Evolutionary conservation across 92 coral and sea anemone species (phyloP), one percentile per base, ranked within the genome.

Genomic region (Desmophyllum pertusum): DNA sequence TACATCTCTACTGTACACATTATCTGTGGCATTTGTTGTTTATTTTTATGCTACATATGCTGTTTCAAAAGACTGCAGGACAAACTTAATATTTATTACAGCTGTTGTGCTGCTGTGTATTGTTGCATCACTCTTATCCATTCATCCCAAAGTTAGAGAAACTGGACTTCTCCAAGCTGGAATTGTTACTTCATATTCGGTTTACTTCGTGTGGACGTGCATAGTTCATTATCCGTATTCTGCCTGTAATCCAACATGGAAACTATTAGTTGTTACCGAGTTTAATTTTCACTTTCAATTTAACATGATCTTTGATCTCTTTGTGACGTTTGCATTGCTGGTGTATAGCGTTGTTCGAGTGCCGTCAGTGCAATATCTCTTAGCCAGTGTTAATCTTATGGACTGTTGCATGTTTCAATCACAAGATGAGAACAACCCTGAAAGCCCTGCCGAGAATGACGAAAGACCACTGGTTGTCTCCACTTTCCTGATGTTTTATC

Each of bases 81-180:
- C 90, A 15, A 91, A 94, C 66, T 48, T 89, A 31, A 77, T 87
- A 70, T 94, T 94, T 73, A 65, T 94, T 25, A 80, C 87, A 55
- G 67, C 85, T 1, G 77, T 88, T 19, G 74, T 93, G 30, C 41
- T 87, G 21, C 87, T 94, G 29, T 91, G 95, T 80, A 37, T 87
- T 14, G 25, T 70, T 43, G 91, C 92, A 41, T 84, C 92, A n/a
- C 76, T 92, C 14, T 75, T 91, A 39, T 94, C 95, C 37, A 76
- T 92, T 30, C 98, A 94, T 74, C 95, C 98, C 31, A 84, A 53
- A 42, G 84, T 94, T 14, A 55, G 90, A 37, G 93, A 94, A 62
- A 89, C 98, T 69, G 98, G 98, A 30, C 74, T 92, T 0, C 82
- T 94, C 43, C 98, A 91, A 75, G 88, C 93, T 36, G 95, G 94